A percentile compares a stretch with the other conserved stretches of the same genome.
phyloP scores from a whole-genome alignment of 2,797 vertebrate species.

The Onychomys arenicola region DNA sequence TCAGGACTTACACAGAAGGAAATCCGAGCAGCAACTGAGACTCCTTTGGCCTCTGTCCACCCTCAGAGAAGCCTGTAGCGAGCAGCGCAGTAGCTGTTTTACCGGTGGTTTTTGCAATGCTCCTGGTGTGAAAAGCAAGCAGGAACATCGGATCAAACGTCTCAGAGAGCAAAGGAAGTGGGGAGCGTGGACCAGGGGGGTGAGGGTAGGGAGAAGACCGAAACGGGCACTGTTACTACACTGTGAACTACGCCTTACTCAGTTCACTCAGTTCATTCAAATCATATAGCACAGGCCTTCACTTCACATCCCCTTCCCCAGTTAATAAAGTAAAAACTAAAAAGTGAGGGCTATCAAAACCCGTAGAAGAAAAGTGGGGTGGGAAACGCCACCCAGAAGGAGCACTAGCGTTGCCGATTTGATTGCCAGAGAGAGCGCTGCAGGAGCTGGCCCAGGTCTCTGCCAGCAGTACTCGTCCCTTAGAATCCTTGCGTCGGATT shows the following conservation, averaged over 20 bases:
- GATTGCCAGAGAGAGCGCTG: not conserved
- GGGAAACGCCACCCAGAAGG: not conserved
- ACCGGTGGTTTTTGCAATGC: not conserved
- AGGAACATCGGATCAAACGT: not conserved
- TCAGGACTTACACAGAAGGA: not conserved
- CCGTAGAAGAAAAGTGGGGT: not conserved
- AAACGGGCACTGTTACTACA: not conserved
- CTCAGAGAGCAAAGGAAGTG: too few relatives aligned
- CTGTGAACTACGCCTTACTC: too few relatives aligned
- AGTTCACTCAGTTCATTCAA: not conserved
- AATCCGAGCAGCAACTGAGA: not conserved
- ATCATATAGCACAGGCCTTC: not conserved
- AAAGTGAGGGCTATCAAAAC: not conserved
- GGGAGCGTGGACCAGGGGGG: not conserved
- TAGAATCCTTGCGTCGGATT: not conserved
- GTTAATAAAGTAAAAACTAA: not conserved
- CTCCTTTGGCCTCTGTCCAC: not conserved
- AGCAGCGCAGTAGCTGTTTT: not conserved
- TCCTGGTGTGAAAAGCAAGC: too few relatives aligned
- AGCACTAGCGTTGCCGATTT: not conserved
- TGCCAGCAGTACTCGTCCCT: not conserved
- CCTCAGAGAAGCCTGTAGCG: not conserved
- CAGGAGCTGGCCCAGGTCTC: not conserved
- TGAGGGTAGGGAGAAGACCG: not conserved
- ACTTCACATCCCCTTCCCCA: not conserved